Base-by-base conservation (phyloP, 2,113 vertebrate genomes). In the Smithornis capensis region DNA sequence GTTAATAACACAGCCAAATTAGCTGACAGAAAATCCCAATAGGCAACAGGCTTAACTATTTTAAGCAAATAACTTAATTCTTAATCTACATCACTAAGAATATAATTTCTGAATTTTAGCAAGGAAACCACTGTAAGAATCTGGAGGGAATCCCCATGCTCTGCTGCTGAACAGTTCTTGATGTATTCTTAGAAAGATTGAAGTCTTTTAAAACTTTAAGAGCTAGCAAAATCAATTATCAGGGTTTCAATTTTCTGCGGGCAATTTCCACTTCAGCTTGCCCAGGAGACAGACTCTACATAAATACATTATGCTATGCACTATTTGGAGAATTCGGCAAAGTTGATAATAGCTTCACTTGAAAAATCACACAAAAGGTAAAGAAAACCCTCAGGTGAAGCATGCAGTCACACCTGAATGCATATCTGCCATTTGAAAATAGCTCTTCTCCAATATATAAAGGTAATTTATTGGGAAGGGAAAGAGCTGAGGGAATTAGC, bases 181-280 rank as follows among this genome's bases (percentile, higher is more conserved):
- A 93, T 97, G 96, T 97, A 97, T 96, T 97, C 59, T 27, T 85
- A 95, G 94, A 96, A 98, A 96, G 85, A 94, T 74, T 97, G 89
- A 78, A 95, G 82, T 91, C 96, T 96, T 97, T 96, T 95, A 93
- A 97, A 98, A 97, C 52, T 83, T 96, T 94, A 91, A 96, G 83
- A 97, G 96, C 94, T 96, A 97, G 92, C 88, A 94, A 97, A 98
- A 98, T 97, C 96, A 97, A 93, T 98, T 98, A 97, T 97, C 87
- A 90, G 85, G 83, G 96, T 97, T 98, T 97, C 97, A 95, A 52
- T 97, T 98, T 98, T 97, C 96, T 97, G 64, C 4, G 2, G 97
- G 95, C 94, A 96, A 92, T 97, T 98, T 97, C 95, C 89, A 94
- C 81, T 97, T 98, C 95, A 97, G 77, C 87, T 95, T 94, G 92